These are phyloP conservation scores for Tromatobia lineatoria DNA, from an alignment of 2,888 invertebrate genomes.

Conservation along the genomic window DNA sequence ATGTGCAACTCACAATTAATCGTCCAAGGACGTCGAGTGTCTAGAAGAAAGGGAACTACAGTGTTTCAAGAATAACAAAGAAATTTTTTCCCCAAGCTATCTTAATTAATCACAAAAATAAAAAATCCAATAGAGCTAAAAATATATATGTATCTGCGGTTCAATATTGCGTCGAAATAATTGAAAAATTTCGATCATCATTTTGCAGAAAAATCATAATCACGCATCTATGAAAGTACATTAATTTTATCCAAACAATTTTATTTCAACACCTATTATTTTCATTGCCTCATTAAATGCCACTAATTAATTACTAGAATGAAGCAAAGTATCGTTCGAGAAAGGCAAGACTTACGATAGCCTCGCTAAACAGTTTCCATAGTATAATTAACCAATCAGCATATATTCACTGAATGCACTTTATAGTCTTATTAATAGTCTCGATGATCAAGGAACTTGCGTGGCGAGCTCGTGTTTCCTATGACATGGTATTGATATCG, in stretches of 20 bases:
- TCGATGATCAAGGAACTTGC: slow-evolving; percentile 2
- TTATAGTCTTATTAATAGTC: neutral
- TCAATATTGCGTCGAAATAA: too few species aligned
- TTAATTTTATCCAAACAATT: neutral
- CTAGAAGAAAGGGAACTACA: neutral
- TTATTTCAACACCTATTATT: neutral
- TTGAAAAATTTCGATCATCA: too few species aligned
- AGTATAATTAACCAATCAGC: slow-evolving; percentile 29
- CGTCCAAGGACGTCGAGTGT: slow-evolving; percentile 8
- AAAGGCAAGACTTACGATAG: neutral
- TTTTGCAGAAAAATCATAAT: too few species aligned
- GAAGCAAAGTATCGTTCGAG: neutral
- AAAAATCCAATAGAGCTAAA: too few species aligned
- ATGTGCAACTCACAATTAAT: neutral
- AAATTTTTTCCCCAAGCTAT: too few species aligned
- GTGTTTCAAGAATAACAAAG: neutral
- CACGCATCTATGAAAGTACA: neutral
- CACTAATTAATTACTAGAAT: neutral
- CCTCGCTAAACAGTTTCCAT: slow-evolving; percentile 1
- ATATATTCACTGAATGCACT: neutral
- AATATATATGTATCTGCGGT: too few species aligned
- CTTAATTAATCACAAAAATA: too few species aligned
- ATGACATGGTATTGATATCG: neutral
- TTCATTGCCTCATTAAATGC: neutral
- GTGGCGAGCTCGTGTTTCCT: slow-evolving; percentile 17